These are phyloP conservation scores for Naso thynnoides DNA, from an alignment of 2,797 vertebrate species.

Conservation along the genomic window DNA sequence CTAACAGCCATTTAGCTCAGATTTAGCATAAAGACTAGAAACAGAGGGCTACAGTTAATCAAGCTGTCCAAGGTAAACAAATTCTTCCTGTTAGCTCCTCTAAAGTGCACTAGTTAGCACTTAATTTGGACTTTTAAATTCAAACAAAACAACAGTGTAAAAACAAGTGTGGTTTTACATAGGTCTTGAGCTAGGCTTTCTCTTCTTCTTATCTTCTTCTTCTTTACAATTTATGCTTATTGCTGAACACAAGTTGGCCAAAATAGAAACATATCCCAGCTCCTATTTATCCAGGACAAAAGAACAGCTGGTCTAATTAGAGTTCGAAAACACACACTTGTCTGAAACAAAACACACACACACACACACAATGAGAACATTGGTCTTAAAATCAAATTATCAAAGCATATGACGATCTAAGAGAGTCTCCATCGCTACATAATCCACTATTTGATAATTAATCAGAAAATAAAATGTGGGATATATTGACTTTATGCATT, in stretches of 20 bases:
- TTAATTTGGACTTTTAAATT: no score
- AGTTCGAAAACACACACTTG: slow-evolving; percentile 31
- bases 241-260: slow-evolving; percentile 35
- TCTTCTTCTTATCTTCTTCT: slow-evolving; percentile 22
- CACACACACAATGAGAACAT: slow-evolving; percentile 24
- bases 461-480: background rate
- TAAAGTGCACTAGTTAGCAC: no score
- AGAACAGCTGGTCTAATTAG: slow-evolving; percentile 58
- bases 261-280: slow-evolving; percentile 23
- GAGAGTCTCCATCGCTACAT: background rate
- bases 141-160: no score
- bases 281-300: slow-evolving; percentile 46
- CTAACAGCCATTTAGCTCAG: no score
- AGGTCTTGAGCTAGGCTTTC: no score
- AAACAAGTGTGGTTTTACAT: no score
- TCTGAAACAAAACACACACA: slow-evolving; percentile 31
- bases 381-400: slow-evolving; percentile 23
- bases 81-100: no score
- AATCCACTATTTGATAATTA: slow-evolving; percentile 1
- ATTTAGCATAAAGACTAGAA: no score
- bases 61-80: no score
- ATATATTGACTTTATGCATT: background rate
- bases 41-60: no score
- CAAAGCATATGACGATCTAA: slow-evolving; percentile 34
- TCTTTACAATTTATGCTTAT: slow-evolving; percentile 23